Base-by-base conservation (phyloP, 1,140 invertebrate species). In the Drosophila albomicans region DNA sequence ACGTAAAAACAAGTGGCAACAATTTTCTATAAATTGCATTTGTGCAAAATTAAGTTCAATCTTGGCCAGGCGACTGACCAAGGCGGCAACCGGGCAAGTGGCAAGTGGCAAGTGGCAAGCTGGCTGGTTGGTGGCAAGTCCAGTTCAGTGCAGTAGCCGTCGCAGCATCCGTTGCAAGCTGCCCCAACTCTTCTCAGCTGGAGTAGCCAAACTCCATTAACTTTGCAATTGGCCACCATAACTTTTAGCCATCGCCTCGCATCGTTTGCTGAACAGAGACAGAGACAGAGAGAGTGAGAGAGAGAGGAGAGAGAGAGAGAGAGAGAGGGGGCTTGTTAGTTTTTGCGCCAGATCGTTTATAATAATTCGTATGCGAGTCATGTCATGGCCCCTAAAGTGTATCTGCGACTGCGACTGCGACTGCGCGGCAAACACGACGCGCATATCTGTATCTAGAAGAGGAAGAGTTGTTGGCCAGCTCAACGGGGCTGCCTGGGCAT, bases 341-440 rank as follows among this genome's bases (percentile, higher is more conserved):
- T 89, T 87, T 88, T 89, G 81, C 85, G 85, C 85, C 85, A 89
- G 85, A 89, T 89, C 85, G 86, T 89, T 90, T 89, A 90, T 89
- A 89, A 89, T 89, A 90, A 91, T 89, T 89, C 86, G 86, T 88
- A 91, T 89, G 86, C 86, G 86, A 89, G 86, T 89, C 87, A 89
- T 89, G 86, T 89, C 86, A 89, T 89, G 85, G 78, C 85, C 85
- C 84, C 84, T 88, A 88, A 88, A 88, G 84, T 88, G 84, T 88
- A 88, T 88, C 84, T 88, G 84, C 84, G 82, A 73, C 84, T 87
- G 84, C 84, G 82, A 73, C 84, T 87, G 84, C 85, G 84, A 25
- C 78, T 69, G 85, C 59, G 57, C 74, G 52, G 74, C 69, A 65
- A 62, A 72, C 74, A 79, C 82, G 78, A 68, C 49, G 77, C 85